A percentile compares a stretch with the other conserved stretches of the same genome.
Evolutionary conservation across 2,888 invertebrate species (phyloP).

Genomic region (Phymatocera aterrima): DNA sequence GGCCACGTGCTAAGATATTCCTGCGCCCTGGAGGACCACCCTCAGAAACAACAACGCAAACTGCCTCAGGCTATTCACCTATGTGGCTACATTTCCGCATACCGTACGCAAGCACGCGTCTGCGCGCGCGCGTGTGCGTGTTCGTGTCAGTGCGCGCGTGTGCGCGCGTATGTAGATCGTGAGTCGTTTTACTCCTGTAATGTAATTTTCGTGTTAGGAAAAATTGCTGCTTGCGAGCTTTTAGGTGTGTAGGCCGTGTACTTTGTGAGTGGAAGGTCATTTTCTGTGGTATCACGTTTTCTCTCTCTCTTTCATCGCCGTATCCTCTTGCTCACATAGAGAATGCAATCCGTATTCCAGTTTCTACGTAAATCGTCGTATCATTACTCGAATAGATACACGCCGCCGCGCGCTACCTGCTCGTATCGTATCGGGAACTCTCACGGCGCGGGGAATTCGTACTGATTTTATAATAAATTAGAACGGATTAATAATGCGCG

Average conservation of each 20-base stretch:
- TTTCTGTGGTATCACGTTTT: too few relatives aligned
- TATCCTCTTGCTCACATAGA: too few relatives aligned
- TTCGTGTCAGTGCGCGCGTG: not conserved
- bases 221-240: not conserved
- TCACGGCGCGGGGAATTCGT: not conserved
- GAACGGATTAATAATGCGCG: conserved; percentile 29
- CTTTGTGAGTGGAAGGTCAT: too few relatives aligned
- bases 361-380: too few relatives aligned
- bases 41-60: conserved; percentile 73
- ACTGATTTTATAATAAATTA: conserved; percentile 21
- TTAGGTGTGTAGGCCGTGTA: not conserved
- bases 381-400: too few relatives aligned
- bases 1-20: conserved; percentile 68
- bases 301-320: too few relatives aligned
- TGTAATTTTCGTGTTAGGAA: conserved; percentile 68
- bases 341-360: too few relatives aligned
- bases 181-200: conserved; percentile 56
- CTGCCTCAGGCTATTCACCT: conserved; percentile 61
- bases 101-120: not conserved
- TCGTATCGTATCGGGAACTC: too few relatives aligned
- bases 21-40: conserved; percentile 64
- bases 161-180: not conserved
- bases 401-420: too few relatives aligned
- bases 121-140: not conserved
- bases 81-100: conserved; percentile 15